These are phyloP conservation scores for Brachypalpus laphriformis DNA, from an alignment of 2,888 invertebrate genomes.

Conservation along the genomic window DNA sequence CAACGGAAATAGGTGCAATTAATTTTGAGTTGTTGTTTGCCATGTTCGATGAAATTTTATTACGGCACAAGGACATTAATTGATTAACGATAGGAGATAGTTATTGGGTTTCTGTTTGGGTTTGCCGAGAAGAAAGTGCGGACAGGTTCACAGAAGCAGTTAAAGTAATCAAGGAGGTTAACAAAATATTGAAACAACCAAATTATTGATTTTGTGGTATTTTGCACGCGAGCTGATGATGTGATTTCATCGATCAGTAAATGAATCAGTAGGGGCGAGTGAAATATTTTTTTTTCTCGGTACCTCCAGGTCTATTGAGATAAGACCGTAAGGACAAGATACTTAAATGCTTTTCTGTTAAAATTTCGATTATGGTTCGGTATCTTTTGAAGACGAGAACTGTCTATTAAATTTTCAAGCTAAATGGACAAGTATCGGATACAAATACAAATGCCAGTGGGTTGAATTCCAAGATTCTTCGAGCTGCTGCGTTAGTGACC, in stretches of 20 bases:
- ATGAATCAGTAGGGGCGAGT: not conserved
- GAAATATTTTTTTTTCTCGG: not conserved
- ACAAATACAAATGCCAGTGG: too few relatives aligned
- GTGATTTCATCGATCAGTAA: conserved; percentile 24
- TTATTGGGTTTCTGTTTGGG: not conserved
- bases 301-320: not conserved
- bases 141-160: not conserved
- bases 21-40: conserved; percentile 38
- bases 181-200: conserved; percentile 19
- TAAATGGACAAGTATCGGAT: too few relatives aligned
- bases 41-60: conserved; percentile 49
- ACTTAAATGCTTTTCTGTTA: too few relatives aligned
- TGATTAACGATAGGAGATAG: conserved; percentile 35
- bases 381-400: too few relatives aligned
- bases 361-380: too few relatives aligned
- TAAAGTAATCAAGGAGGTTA: conserved; percentile 46
- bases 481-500: too few relatives aligned
- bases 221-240: conserved; percentile 34
- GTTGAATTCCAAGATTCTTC: too few relatives aligned
- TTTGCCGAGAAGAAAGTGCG: not conserved
- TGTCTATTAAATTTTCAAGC: too few relatives aligned
- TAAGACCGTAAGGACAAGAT: too few relatives aligned
- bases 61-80: conserved; percentile 48
- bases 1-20: conserved; percentile 40
- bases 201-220: not conserved